Base-by-base conservation (phyloP, 2,888 invertebrate species). In the Ecdyonurus torrentis region DNA sequence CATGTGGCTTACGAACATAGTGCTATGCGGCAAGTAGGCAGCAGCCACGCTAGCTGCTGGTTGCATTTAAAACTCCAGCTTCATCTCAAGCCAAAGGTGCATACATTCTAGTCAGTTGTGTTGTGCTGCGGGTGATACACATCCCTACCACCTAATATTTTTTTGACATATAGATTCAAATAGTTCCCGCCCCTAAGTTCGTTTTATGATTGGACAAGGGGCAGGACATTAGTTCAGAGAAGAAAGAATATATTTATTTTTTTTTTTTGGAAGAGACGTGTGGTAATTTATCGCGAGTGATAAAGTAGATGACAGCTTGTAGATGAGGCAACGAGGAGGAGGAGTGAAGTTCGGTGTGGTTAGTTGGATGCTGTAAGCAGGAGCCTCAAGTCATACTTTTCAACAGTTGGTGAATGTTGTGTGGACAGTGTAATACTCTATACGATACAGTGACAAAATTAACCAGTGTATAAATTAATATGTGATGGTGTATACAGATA, bases 221-320 rank as follows among this genome's bases (percentile, higher is more conserved):
- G 37, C 37, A 37, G 37, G 37, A 15, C 37, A 37, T 5, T 37
- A 37, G 37, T 37, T 5, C 15, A 37, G 37, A 15, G 15, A 10
- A 37, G 15, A 37, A 37, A n/a, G n/a, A n/a, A n/a, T n/a, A n/a
- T n/a, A n/a, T n/a, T n/a, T n/a, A n/a, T n/a, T n/a, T n/a, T n/a
- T n/a, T n/a, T 37, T 37, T 37, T 37, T 37, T 37, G 5, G 5
- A 10, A 15, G 15, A 37, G 37, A 37, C 7, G 15, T 15, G 37
- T 37, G 37, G 62, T 62, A 58, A 62, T 62, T 62, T 62, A 62
- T 62, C 62, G 62, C 55, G 58, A 58, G 53, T 62, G 62, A 62
- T 62, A 62, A 62, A 62, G 58, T 58, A 62, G 62, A 62, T 62
- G 62, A 62, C 62, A 62, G 62, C 62, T 37, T 23, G 37, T 37